Evolutionary conservation across 2,797 vertebrate genomes (phyloP).

Genomic region (Sparus aurata): DNA sequence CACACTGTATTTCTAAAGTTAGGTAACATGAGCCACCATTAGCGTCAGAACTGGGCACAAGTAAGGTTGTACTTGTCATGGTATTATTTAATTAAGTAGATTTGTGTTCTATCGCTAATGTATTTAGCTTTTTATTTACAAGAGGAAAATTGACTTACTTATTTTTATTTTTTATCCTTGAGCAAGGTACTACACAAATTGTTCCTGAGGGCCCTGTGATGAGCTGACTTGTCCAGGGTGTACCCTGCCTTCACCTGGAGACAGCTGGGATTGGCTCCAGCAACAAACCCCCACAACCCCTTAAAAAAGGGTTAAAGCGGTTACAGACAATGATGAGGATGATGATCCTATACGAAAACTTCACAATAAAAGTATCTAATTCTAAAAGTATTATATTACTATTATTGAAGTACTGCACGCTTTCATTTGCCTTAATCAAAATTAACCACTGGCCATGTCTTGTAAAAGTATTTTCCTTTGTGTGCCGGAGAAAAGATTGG

Average conservation of each 20-base stretch:
- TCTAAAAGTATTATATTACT: background rate
- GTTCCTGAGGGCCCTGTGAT: too few species aligned
- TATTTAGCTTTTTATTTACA: background rate
- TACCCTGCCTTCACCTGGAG: too few species aligned
- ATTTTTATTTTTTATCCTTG: too few species aligned
- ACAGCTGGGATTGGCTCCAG: too few species aligned
- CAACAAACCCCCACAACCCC: too few species aligned
- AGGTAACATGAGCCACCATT: background rate
- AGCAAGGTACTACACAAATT: too few species aligned
- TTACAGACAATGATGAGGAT: too few species aligned
- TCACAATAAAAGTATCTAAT: too few species aligned
- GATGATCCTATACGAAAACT: too few species aligned
- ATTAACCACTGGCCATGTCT: background rate
- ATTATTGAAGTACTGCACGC: background rate
- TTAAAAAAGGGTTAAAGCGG: too few species aligned
- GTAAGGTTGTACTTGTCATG: too few species aligned
- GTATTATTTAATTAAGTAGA: background rate
- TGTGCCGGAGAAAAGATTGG: conserved; percentile 20
- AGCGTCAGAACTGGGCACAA: background rate
- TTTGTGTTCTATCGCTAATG: background rate
- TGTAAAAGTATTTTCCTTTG: conserved; percentile 14
- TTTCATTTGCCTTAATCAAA: background rate
- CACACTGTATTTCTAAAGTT: background rate
- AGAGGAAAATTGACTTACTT: background rate
- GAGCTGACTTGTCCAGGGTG: too few species aligned